Conservation (phyloP, 64 coral and sea anemone genomes). For the Porites lutea region DNA sequence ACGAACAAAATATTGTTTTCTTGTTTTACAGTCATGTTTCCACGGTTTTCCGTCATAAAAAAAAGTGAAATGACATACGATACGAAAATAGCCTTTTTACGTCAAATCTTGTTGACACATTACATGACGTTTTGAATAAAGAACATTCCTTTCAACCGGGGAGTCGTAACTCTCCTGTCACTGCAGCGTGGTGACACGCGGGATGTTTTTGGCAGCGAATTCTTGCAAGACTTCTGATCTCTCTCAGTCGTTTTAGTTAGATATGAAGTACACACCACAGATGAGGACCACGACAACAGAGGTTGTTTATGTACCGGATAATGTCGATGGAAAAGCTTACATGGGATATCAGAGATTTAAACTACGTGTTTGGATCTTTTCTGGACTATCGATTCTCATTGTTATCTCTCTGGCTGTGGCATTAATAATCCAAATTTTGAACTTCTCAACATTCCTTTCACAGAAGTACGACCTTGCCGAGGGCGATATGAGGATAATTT, state of each 20-base stretch:
- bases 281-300: conserved; percentile 51
- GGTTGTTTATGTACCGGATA: conserved; percentile 45
- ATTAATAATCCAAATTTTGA: conserved; percentile 83
- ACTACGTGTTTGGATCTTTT: conserved; percentile 76
- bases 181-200: neutral
- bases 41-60: no score
- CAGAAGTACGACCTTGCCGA: conserved; percentile 81
- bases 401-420: conserved; percentile 60
- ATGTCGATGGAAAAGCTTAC: conserved; percentile 52
- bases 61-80: neutral
- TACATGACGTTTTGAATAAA: conserved; percentile 32
- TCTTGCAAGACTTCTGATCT: conserved; percentile 32
- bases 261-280: neutral
- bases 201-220: neutral
- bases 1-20: no score
- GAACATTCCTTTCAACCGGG: conserved; percentile 37
- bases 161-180: neutral
- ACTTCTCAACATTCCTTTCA: conserved; percentile 81
- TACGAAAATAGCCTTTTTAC: neutral
- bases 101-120: conserved; percentile 27
- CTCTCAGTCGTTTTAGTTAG: neutral
- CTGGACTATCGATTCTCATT: conserved; percentile 62
- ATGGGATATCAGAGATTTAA: conserved; percentile 71
- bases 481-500: conserved; percentile 82
- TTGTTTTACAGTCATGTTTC: no score